phyloP scores from a whole-genome alignment of 2,797 vertebrate species.

The Halcyon chelicuti region DNA sequence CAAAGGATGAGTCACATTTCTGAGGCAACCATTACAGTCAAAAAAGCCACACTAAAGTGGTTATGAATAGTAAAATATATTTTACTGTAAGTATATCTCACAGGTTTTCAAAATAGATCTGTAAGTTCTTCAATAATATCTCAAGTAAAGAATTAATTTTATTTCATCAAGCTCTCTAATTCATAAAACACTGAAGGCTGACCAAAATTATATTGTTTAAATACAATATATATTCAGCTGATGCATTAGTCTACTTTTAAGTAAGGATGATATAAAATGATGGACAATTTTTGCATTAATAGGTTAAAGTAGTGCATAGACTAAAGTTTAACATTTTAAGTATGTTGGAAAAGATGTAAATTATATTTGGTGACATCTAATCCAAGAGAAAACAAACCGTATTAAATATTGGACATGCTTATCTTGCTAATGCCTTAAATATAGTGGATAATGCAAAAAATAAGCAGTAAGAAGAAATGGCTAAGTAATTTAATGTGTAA shows the following conservation, averaged over 20 bases:
- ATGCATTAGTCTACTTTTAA: background rate
- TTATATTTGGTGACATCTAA: background rate
- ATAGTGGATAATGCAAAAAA: background rate
- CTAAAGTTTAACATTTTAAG: background rate
- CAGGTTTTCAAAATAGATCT: background rate
- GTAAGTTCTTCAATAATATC: background rate
- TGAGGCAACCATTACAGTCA: background rate
- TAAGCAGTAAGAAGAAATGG: background rate
- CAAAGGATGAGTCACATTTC: background rate
- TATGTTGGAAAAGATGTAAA: background rate
- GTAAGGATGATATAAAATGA: background rate
- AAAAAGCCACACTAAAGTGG: background rate
- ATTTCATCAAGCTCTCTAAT: background rate
- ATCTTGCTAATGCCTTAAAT: background rate
- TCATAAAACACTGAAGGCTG: background rate
- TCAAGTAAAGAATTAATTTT: background rate
- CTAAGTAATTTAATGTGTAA: background rate
- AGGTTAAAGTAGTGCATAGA: background rate
- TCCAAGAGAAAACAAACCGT: background rate
- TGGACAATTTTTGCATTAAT: background rate
- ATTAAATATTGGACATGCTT: background rate
- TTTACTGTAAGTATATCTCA: background rate
- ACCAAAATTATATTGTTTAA: background rate
- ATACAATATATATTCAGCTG: background rate
- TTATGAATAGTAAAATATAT: background rate